Conservation (phyloP, 2,888 invertebrate species). For the Lochmaea capreae region DNA sequence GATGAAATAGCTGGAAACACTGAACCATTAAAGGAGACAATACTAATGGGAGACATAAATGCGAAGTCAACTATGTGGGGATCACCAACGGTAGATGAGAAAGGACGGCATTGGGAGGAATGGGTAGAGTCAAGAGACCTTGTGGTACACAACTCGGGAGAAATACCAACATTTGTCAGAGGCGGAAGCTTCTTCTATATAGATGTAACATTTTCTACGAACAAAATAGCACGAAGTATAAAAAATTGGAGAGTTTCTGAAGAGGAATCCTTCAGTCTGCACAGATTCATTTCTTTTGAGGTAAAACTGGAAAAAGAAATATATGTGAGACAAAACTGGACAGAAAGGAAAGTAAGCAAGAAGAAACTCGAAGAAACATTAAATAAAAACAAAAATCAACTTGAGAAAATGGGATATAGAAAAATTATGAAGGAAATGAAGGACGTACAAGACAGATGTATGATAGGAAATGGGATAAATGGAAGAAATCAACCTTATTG, state of each 20-base stretch:
- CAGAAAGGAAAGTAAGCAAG: not conserved
- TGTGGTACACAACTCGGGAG: constrained; percentile 3
- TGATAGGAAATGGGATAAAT: not conserved
- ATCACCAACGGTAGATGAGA: constrained; percentile 11
- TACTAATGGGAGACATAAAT: constrained; percentile 26
- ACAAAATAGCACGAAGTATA: not conserved
- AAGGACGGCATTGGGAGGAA: constrained; percentile 9
- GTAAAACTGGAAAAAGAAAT: not conserved
- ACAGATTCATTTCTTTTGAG: constrained; percentile 23
- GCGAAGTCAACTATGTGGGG: constrained; percentile 26
- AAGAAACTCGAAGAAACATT: not conserved
- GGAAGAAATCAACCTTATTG: constrained; percentile 19
- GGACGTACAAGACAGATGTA: not conserved
- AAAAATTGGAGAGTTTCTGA: constrained; percentile 28
- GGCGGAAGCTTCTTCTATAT: not conserved
- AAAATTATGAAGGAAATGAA: not conserved
- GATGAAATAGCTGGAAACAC: not conserved
- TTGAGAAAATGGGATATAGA: not conserved
- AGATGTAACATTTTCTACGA: not conserved
- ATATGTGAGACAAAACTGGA: not conserved
- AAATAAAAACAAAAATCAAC: not conserved
- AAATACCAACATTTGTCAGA: not conserved
- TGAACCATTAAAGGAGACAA: not conserved
- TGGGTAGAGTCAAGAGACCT: not conserved
- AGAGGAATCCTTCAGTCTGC: constrained; percentile 29